These are phyloP conservation scores for Sebastes minor DNA, from an alignment of 2,797 vertebrate genomes.

Conservation along the genomic window DNA sequence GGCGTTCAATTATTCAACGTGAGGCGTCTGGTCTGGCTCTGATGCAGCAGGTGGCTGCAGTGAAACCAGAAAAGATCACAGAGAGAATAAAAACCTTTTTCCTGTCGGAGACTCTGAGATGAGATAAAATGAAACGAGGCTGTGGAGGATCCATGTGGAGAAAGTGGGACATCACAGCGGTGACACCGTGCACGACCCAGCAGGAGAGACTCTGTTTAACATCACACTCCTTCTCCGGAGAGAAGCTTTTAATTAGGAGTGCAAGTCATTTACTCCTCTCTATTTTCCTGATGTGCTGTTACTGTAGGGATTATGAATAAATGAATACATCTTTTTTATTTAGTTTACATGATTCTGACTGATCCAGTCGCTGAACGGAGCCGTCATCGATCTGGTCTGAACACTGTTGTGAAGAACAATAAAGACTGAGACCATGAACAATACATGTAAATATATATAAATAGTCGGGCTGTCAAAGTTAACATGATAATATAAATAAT, in stretches of 20 bases:
- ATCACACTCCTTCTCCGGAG: background rate
- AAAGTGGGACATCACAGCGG: background rate
- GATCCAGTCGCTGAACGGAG: background rate
- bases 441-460: too few relatives aligned
- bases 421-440: background rate
- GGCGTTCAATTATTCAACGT: slow-evolving; percentile 58
- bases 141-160: background rate
- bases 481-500: too few relatives aligned
- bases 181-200: background rate
- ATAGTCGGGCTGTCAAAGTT: too few relatives aligned
- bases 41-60: slow-evolving; percentile 61
- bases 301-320: background rate
- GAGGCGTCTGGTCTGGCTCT: slow-evolving; percentile 38
- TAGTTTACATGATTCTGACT: background rate
- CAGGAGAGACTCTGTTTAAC: background rate
- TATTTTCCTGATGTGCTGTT: background rate
- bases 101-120: slow-evolving; percentile 1
- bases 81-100: background rate
- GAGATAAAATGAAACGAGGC: slow-evolving; percentile 9
- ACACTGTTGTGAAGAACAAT: too few relatives aligned
- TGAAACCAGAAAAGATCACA: slow-evolving; percentile 36
- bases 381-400: background rate
- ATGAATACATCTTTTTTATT: background rate
- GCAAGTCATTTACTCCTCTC: background rate
- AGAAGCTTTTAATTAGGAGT: background rate